These are phyloP conservation scores for Calliscelio sp. DNA, from an alignment of 2,888 invertebrate species.

Conservation along the genomic window DNA sequence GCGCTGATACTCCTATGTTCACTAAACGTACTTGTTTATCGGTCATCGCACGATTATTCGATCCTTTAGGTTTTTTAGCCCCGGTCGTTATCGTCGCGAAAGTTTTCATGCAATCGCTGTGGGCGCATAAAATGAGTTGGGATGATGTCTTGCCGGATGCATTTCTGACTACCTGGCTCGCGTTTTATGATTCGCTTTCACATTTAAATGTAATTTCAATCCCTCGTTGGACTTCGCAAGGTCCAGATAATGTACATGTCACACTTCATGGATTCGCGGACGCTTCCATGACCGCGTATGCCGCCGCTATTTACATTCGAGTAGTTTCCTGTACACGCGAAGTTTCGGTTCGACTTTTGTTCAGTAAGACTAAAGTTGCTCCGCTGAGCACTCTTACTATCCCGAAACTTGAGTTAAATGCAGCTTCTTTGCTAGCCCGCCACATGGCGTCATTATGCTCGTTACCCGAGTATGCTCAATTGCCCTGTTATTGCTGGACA, in stretches of 20 bases:
- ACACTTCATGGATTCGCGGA: not conserved
- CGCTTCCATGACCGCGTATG: too few species aligned
- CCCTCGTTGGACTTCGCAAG: not conserved
- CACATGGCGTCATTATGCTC: not conserved
- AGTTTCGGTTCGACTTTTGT: not conserved
- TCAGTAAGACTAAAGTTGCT: not conserved
- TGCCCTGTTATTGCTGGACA: not conserved
- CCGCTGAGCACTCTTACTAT: too few species aligned
- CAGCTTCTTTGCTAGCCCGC: not conserved
- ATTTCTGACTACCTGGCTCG: not conserved
- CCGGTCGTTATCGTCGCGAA: not conserved
- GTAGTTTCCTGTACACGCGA: not conserved
- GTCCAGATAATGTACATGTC: not conserved
- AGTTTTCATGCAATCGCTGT: not conserved
- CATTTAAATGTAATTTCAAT: not conserved
- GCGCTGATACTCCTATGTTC: not conserved
- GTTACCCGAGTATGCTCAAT: not conserved
- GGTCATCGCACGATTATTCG: not conserved
- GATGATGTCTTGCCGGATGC: not conserved
- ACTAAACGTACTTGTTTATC: not conserved
- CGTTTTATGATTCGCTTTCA: too few species aligned
- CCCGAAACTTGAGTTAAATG: not conserved
- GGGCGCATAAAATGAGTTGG: not conserved
- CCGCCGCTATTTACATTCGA: not conserved
- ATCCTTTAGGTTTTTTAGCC: not conserved